phyloP scores from a whole-genome alignment of 92 coral and sea anemone species.

The Phenganax subtilis region DNA sequence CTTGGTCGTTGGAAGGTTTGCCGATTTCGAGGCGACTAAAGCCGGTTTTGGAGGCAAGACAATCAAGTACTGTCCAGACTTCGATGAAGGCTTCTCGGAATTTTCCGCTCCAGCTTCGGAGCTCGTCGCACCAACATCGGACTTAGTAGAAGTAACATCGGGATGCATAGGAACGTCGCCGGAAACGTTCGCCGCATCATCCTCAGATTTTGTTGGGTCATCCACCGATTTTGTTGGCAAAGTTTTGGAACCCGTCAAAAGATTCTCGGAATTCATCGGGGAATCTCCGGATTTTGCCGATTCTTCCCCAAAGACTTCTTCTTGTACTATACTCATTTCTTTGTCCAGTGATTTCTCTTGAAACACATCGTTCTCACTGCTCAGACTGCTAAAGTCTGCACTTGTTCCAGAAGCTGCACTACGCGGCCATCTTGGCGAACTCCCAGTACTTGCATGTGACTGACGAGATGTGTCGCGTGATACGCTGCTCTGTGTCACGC shows the following conservation, averaged over 20 bases:
- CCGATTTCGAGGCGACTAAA: slow-evolving; percentile 3
- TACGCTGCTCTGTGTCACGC: neutral
- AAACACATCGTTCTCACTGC: slow-evolving; percentile 38
- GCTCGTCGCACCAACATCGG: too few species aligned
- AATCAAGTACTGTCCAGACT: neutral
- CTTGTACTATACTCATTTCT: neutral
- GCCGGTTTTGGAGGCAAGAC: neutral
- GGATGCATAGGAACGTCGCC: too few species aligned
- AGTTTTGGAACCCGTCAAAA: neutral
- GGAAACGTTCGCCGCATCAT: neutral
- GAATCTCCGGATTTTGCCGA: neutral
- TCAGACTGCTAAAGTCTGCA: slow-evolving; percentile 16
- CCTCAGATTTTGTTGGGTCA: neutral
- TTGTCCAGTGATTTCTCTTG: neutral
- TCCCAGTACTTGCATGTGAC: neutral
- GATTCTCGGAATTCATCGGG: neutral
- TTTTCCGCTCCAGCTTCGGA: too few species aligned
- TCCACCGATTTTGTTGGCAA: neutral
- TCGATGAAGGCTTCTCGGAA: neutral
- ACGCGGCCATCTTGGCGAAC: neutral
- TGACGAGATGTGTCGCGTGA: slow-evolving; percentile 6
- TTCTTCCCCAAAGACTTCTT: slow-evolving; percentile 22
- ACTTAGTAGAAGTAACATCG: too few species aligned
- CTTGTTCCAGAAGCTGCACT: slow-evolving; percentile 3
- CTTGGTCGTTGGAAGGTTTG: slow-evolving; percentile 1